These are phyloP conservation scores for Caenorhabditis sp. DNA, from an alignment of 2,888 invertebrate genomes.

Conservation along the genomic window DNA sequence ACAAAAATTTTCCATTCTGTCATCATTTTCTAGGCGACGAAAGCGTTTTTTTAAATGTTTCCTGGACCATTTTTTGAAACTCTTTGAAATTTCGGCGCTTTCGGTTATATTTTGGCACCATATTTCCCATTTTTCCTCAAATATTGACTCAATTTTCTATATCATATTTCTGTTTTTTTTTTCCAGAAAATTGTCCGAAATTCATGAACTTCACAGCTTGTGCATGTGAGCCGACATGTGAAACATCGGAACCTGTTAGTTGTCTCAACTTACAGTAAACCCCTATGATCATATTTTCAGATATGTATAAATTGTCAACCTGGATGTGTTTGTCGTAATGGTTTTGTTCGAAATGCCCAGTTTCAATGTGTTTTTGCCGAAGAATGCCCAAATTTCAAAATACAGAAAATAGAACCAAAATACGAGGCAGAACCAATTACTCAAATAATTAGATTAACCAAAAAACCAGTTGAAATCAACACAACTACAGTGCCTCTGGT, in stretches of 20 bases:
- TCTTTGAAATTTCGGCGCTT: too few species aligned
- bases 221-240: constrained; percentile 20
- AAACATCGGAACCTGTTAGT: constrained; percentile 13
- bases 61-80: too few species aligned
- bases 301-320: constrained; percentile 19
- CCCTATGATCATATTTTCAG: neutral
- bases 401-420: neutral
- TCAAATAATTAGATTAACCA: neutral
- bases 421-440: neutral
- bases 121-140: too few species aligned
- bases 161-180: neutral
- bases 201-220: constrained; percentile 2
- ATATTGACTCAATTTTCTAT: too few species aligned
- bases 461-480: neutral
- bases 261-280: neutral
- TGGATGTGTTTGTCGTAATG: constrained; percentile 17
- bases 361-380: constrained; percentile 2
- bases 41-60: too few species aligned
- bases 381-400: neutral
- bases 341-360: constrained; percentile 11
- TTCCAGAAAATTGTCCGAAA: constrained; percentile 6
- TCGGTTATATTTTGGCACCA: too few species aligned
- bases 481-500: neutral
- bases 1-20: too few species aligned
- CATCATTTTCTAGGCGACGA: too few species aligned